Evolutionary conservation across 2,113 vertebrate species (phyloP).

Genomic region (Acrocephalus arundinaceus): DNA sequence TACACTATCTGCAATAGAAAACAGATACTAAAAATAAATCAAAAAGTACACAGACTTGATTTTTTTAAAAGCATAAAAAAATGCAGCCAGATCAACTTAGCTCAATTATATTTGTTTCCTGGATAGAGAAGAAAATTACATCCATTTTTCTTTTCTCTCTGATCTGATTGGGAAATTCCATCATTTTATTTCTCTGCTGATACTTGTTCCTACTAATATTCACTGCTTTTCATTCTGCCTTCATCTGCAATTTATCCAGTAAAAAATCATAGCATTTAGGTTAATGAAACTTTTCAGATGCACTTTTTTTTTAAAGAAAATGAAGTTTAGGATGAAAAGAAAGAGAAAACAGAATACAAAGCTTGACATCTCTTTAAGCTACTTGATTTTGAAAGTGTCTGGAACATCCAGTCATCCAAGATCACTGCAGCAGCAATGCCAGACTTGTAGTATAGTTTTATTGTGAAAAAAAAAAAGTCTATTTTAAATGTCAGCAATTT

Average conservation of each 20-base stretch:
- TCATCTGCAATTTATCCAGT: neutral
- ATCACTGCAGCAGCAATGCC: neutral
- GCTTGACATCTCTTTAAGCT: neutral
- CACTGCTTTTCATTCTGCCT: neutral
- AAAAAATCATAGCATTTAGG: neutral
- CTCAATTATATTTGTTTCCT: neutral
- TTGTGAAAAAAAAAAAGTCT: neutral
- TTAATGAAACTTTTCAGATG: neutral
- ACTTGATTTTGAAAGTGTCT: neutral
- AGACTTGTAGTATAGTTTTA: neutral
- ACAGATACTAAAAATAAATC: neutral
- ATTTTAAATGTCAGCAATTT: neutral
- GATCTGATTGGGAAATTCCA: neutral
- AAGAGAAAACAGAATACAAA: neutral
- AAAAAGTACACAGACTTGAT: neutral
- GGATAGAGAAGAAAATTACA: neutral
- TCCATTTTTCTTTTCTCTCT: neutral
- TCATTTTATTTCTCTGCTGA: neutral
- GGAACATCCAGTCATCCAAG: neutral
- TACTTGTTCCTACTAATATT: neutral
- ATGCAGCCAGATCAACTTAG: neutral
- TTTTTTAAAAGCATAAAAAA: neutral
- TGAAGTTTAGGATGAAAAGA: neutral
- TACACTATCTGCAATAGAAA: neutral
- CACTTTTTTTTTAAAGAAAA: neutral